Evolutionary conservation across 2,797 vertebrate genomes (phyloP).

Genomic region (Chlorospingus flavigularis): DNA sequence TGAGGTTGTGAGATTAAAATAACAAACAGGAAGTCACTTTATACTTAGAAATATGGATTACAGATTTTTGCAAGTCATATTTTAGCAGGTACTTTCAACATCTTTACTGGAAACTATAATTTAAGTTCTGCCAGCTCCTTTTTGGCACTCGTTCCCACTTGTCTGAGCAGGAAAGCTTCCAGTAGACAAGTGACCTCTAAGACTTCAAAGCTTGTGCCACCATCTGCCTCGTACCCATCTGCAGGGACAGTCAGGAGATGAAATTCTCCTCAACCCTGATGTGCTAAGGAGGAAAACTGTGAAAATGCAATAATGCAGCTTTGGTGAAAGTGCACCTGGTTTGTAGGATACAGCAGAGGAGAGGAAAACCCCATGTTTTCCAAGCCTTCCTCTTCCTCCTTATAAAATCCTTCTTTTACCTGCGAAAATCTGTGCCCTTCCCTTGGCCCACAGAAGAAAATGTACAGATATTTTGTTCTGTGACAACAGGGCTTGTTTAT

Average conservation of each 20-base stretch:
- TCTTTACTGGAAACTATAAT: constrained; percentile 66
- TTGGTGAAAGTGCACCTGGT: background rate
- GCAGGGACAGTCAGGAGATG: background rate
- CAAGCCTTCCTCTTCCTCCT: background rate
- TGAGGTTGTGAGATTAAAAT: constrained; percentile 60
- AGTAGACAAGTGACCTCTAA: background rate
- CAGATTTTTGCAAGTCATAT: constrained; percentile 50
- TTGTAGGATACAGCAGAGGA: fast-evolving
- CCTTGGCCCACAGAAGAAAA: background rate
- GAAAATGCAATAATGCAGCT: background rate
- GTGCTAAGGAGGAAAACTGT: background rate
- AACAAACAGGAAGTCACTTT: constrained; percentile 65
- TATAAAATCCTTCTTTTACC: background rate
- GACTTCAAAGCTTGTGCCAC: background rate
- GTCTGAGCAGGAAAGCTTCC: background rate
- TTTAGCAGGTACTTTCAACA: constrained; percentile 38
- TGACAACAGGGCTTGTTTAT: background rate
- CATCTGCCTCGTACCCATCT: background rate
- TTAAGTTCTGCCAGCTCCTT: constrained; percentile 30
- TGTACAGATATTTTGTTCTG: background rate
- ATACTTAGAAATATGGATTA: constrained; percentile 71
- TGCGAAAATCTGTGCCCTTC: background rate
- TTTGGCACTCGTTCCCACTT: background rate
- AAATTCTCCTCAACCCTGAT: background rate
- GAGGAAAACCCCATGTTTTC: background rate